Base-by-base conservation (phyloP, 2,888 invertebrate species). In the Hemicrepidius hirtus region DNA sequence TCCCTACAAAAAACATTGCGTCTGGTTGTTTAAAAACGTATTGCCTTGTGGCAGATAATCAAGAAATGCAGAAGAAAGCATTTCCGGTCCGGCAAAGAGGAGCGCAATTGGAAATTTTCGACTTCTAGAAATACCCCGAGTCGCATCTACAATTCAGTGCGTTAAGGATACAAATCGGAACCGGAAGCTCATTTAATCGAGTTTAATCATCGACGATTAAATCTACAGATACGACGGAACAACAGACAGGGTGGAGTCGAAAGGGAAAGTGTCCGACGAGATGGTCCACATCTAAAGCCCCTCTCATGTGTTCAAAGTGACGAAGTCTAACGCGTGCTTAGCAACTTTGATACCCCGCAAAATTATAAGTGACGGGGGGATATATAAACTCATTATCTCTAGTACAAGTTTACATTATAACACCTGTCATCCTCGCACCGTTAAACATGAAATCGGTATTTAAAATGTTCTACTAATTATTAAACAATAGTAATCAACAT, bases 191-290 rank as follows among this genome's bases (percentile, higher is more conserved):
- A 18, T 35, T 35, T n/a, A 20, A 35, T 6, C 9, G 18, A 9
- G 18, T 35, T 28, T 37, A 28, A 50, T 50, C 35, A 55, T n/a
- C 40, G 24, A 32, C 16, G 37, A 24, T 69, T 41, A 63, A 62
- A 41, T 68, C 9, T 75, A 13, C 73, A 5, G 37, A 69, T 49
- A 20, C 77, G 70, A 59, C n/a, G 44, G 71, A 40, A 60, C 40
- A 57, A 62, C 32, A 24, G 64, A 60, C 24, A 74, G 74, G 70
- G 77, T 76, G 77, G 76, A 76, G 77, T 62, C 66, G 62, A 70
- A 65, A 75, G 70, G 65, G 76, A 77, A 77, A 77, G 77, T 76
- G 66, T 65, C 74, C 67, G 66, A 72, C 67, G 66, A 72, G 63
- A 62, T 67, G 40, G 41, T 60, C 35, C 62, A 63, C 73, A 65